Evolutionary conservation across 2,888 invertebrate genomes (phyloP).

Genomic region (Drosophila bunnanda): DNA sequence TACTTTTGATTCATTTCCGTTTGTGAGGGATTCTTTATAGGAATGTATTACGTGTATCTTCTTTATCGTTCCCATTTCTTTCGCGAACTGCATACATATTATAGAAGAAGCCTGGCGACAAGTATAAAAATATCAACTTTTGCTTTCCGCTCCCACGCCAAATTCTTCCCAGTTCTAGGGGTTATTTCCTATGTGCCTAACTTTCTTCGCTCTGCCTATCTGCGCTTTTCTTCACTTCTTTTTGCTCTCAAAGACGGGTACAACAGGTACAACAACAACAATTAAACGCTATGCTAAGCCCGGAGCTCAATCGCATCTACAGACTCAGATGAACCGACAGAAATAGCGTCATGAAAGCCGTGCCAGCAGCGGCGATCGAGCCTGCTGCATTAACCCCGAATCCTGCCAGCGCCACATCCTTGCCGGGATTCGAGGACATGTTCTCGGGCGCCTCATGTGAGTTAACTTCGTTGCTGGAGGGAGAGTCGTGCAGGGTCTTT

Average conservation of each 20-base stretch:
- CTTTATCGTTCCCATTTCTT: constrained; percentile 51
- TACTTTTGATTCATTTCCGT: constrained; percentile 69
- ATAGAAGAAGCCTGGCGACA: constrained; percentile 65
- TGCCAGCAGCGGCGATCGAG: constrained; percentile 22
- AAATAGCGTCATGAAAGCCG: constrained; percentile 45
- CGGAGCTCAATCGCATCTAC: constrained; percentile 63
- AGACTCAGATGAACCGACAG: constrained; percentile 55
- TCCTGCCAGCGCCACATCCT: constrained; percentile 72
- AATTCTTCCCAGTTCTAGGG: constrained; percentile 43
- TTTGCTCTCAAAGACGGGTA: constrained; percentile 80
- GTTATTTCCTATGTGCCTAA: constrained; percentile 35
- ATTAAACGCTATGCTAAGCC: constrained; percentile 81
- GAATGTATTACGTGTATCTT: constrained; percentile 53
- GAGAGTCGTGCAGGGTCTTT: constrained; percentile 76
- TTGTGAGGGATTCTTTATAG: constrained; percentile 62
- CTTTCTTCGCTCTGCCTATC: constrained; percentile 32
- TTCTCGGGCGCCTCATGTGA: constrained; percentile 82
- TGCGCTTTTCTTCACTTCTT: constrained; percentile 38
- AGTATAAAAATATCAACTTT: constrained; percentile 74
- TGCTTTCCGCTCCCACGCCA: constrained; percentile 50
- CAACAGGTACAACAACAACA: constrained; percentile 84
- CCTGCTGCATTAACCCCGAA: constrained; percentile 53
- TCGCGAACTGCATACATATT: constrained; percentile 24
- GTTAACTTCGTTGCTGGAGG: constrained; percentile 71
- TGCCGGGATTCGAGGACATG: constrained; percentile 78